Evolutionary conservation across 2,888 invertebrate species (phyloP).

Genomic region (Lithophane semibrunnea): DNA sequence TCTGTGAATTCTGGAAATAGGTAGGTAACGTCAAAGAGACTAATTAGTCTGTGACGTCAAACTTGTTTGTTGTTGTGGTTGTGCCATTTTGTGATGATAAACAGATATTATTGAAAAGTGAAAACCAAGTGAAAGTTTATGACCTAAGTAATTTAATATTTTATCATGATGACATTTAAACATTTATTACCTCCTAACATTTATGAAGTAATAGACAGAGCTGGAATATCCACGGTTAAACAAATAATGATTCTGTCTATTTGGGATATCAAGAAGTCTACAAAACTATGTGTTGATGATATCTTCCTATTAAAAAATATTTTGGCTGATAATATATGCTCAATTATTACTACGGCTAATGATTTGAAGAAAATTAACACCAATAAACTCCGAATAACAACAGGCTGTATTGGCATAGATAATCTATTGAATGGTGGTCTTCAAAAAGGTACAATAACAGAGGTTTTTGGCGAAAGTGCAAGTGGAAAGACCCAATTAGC

Average conservation of each 20-base stretch:
- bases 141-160: neutral
- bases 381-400: conserved; percentile 73
- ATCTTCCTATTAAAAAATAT: conserved; percentile 78
- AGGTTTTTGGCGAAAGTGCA: conserved; percentile 95
- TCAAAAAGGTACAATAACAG: conserved; percentile 92
- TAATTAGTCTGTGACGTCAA: too few species aligned
- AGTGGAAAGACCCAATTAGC: conserved; percentile 95
- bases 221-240: conserved; percentile 78
- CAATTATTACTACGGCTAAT: conserved; percentile 71
- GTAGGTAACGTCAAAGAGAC: too few species aligned
- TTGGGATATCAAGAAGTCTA: conserved; percentile 82
- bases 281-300: conserved; percentile 79
- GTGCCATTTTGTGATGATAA: too few species aligned
- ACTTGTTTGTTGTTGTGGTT: too few species aligned
- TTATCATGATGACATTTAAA: conserved; percentile 46
- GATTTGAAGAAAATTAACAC: conserved; percentile 66
- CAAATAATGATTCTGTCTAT: conserved; percentile 79
- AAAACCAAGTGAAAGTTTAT: neutral
- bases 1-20: too few species aligned
- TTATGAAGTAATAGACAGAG: conserved; percentile 78
- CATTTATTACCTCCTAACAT: conserved; percentile 76
- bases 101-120: neutral
- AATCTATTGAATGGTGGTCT: conserved; percentile 92
- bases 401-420: conserved; percentile 92
- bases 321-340: conserved; percentile 73